Base-by-base conservation (phyloP, 1,140 invertebrate species). In the Drosophila orosa region DNA sequence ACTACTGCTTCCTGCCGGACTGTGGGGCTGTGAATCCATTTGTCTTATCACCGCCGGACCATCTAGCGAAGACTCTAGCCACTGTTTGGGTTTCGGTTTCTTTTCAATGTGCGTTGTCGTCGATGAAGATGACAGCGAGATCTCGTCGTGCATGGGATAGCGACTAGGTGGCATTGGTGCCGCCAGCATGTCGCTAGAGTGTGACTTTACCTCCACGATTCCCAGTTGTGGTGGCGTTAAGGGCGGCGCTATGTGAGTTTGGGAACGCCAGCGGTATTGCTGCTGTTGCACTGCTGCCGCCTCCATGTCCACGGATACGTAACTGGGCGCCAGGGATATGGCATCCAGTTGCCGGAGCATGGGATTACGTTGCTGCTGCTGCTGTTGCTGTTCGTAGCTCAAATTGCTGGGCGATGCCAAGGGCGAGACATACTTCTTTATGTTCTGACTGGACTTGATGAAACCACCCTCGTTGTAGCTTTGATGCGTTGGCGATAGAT, bases 1-100 rank as follows among this genome's bases (percentile, higher is more conserved):
- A 57, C 42, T 79, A 55, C 55, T 79, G 25, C 72, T 67, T 0
- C 44, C 71, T 1, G 74, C 82, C 3, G 83, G 83, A 65, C 78
- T 82, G 27, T 85, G 82, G 0, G 82, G 74, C 5, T 68, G 63
- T 13, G 83, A 69, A 1, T 87, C 83, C 13, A 89, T 63, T 54
- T 87, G 74, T 24, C 90, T 77, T 17, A 92, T 91, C 8, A 92
- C 80, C 24, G 84, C 79, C 0, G 93, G 93, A 9, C 92, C 92
- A 73, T 93, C 93, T 24, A 93, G 69, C 15, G 93, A 93, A 0
- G 93, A 93, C 76, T 93, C 93, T 58, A 92, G 61, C 92, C 91
- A 92, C 87, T 92, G 92, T 80, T 92, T 93, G 56, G 92, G 81
- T 77, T 93, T 93, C 19, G 91, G 35, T 25, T 89, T 87, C 68